phyloP scores from a whole-genome alignment of 30 jellyfish, hydroid and myxozoan species.

The Catostylus mosaicus region DNA sequence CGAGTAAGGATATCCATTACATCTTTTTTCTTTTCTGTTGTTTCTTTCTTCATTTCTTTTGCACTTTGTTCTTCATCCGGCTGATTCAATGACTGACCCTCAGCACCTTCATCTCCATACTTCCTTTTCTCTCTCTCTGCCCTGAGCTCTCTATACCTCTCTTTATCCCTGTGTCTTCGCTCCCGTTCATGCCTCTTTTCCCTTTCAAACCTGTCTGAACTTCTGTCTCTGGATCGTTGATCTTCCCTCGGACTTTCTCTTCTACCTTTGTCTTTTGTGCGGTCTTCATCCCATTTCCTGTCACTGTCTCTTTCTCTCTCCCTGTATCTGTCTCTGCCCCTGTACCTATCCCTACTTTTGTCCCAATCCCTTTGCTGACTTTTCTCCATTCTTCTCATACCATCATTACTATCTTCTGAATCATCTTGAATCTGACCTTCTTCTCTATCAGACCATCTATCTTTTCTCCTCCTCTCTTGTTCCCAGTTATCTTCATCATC shows the following conservation, averaged over 20 bases:
- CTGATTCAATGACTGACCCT: background rate
- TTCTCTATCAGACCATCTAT: background rate
- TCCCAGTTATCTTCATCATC: background rate
- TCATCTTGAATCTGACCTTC: background rate
- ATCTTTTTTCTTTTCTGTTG: conserved; percentile 61
- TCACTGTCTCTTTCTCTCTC: conserved; percentile 22
- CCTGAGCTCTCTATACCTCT: conserved; percentile 5
- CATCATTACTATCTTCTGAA: conserved; percentile 5
- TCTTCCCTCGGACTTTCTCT: conserved; percentile 8
- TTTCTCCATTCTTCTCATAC: background rate
- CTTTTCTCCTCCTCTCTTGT: background rate
- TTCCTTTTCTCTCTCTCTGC: conserved; percentile 32
- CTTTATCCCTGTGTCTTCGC: conserved; percentile 17
- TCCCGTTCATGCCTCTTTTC: background rate
- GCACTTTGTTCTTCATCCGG: background rate
- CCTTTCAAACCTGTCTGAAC: conserved; percentile 5
- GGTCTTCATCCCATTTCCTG: background rate
- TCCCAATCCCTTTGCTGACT: conserved; percentile 3
- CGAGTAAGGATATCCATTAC: conserved; percentile 82
- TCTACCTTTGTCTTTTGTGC: conserved; percentile 3
- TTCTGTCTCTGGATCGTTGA: conserved; percentile 10
- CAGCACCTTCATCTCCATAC: conserved; percentile 2
- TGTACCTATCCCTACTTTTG: background rate
- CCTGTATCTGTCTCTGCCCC: conserved; percentile 36
- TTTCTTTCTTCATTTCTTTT: conserved; percentile 20